Evolutionary conservation across 2,888 invertebrate species (phyloP).

Genomic region (Lucinisca nassula): DNA sequence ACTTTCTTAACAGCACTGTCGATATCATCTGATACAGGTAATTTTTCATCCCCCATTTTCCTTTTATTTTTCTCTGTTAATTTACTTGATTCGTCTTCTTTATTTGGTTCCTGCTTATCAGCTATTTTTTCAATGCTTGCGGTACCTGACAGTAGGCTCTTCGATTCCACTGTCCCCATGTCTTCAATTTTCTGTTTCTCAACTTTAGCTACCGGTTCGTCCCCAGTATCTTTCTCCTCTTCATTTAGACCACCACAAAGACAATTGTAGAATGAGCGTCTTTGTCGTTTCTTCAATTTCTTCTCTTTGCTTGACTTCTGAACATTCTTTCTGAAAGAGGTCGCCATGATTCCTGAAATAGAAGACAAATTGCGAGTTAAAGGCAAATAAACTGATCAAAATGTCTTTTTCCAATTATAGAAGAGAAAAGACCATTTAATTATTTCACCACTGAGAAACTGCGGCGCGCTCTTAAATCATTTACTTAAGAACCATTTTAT

Average conservation of each 20-base stretch:
- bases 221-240: background rate
- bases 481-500: too few relatives aligned
- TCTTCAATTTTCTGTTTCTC: background rate
- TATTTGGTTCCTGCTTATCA: background rate
- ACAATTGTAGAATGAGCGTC: background rate
- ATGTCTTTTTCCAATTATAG: too few relatives aligned
- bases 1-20: background rate
- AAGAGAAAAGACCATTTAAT: too few relatives aligned
- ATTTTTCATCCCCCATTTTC: background rate
- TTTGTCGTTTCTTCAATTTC: background rate
- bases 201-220: background rate
- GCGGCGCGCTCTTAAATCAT: too few relatives aligned
- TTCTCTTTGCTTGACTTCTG: background rate
- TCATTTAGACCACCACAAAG: background rate
- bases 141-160: background rate
- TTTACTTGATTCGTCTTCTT: background rate
- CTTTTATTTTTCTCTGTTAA: background rate
- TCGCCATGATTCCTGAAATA: constrained; percentile 1
- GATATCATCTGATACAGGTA: background rate
- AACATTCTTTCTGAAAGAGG: background rate
- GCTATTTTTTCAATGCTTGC: background rate
- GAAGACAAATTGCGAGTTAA: background rate
- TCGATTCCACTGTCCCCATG: background rate
- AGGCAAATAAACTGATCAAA: background rate
- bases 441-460: too few relatives aligned